phyloP scores from a whole-genome alignment of 2,113 vertebrate species.

The Diadophis punctatus region DNA sequence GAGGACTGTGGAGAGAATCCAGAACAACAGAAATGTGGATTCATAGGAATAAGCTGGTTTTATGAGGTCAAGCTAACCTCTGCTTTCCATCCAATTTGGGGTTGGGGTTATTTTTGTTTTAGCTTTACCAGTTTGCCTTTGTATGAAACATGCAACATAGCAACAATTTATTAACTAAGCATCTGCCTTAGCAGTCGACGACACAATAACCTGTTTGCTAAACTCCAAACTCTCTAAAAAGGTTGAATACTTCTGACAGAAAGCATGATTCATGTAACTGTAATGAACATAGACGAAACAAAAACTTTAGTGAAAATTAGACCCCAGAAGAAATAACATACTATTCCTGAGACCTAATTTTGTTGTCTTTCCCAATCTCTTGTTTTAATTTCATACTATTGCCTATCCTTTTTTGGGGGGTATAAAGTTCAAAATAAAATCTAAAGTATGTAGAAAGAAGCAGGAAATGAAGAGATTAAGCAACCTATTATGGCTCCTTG shows the following conservation, averaged over 20 bases:
- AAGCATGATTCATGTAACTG: not conserved
- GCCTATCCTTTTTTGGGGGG: too few relatives aligned
- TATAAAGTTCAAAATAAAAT: not conserved
- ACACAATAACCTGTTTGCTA: not conserved
- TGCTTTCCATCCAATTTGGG: not conserved
- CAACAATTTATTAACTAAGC: not conserved
- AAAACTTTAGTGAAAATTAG: not conserved
- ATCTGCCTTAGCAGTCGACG: not conserved
- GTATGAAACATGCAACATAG: not conserved
- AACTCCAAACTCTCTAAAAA: not conserved
- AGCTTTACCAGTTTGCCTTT: not conserved
- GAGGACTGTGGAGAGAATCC: not conserved
- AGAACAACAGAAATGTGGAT: not conserved
- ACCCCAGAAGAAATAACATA: not conserved
- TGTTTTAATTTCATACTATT: not conserved
- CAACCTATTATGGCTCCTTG: not conserved
- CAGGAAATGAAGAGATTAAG: not conserved
- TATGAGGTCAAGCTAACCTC: not conserved
- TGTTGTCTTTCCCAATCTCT: not conserved
- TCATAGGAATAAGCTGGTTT: not conserved
- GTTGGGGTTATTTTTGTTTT: not conserved
- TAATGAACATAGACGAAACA: not conserved
- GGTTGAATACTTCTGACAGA: not conserved
- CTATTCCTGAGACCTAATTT: not conserved
- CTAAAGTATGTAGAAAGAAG: not conserved